Conservation (phyloP, 2,113 vertebrate genomes). For the Sinocyclocheilus maitianheensis region DNA sequence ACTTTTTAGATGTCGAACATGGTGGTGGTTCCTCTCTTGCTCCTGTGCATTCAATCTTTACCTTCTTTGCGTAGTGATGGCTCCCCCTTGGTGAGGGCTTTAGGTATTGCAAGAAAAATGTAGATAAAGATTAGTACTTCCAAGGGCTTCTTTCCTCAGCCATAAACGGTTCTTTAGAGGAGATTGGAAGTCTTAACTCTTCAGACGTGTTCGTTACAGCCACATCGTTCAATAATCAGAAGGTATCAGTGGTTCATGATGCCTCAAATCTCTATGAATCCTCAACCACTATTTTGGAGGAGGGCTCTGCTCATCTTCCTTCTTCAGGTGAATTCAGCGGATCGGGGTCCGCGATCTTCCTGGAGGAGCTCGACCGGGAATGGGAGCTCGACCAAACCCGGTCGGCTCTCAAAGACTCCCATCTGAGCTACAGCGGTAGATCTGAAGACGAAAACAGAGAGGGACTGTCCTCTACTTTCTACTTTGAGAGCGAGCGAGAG, state of each 20-base stretch:
- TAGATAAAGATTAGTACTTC: background rate
- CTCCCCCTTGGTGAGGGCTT: conserved; percentile 57
- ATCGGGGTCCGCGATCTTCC: conserved; percentile 76
- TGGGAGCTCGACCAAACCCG: conserved; percentile 59
- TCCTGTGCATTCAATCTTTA: background rate
- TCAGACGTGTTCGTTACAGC: conserved; percentile 67
- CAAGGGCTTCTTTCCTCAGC: background rate
- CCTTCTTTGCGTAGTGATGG: background rate
- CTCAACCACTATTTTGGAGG: conserved; percentile 66
- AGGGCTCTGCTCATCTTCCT: conserved; percentile 64
- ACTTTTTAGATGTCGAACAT: background rate
- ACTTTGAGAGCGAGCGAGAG: conserved; percentile 27
- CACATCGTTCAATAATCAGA: conserved; percentile 47
- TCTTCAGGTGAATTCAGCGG: conserved; percentile 73
- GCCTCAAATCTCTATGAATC: conserved; percentile 66
- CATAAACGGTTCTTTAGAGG: background rate
- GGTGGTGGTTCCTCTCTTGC: conserved; percentile 25
- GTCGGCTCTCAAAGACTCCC: background rate
- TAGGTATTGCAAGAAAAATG: background rate
- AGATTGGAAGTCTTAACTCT: conserved; percentile 59
- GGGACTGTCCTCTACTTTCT: conserved; percentile 24
- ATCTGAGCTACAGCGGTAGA: background rate
- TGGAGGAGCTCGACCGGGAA: conserved; percentile 72
- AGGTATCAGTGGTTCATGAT: conserved; percentile 56
- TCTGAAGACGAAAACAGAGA: conserved; percentile 3